phyloP scores from a whole-genome alignment of 2,888 invertebrate species.

The Byasa hedistus region DNA sequence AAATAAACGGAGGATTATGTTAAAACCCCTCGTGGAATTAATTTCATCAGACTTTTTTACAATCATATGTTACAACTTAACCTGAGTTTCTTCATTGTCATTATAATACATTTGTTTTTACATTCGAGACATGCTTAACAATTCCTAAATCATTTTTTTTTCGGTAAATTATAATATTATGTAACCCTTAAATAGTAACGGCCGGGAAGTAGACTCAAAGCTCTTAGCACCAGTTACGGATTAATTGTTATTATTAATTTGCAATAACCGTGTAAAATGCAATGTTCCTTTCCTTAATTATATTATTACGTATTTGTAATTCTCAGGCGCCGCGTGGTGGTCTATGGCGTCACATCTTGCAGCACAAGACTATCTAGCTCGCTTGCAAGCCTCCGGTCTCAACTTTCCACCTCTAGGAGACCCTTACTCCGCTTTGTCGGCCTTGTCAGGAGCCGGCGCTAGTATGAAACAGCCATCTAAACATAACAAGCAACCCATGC shows the following conservation, averaged over 20 bases:
- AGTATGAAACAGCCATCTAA: constrained; percentile 64
- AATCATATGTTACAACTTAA: no score
- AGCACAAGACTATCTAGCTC: constrained; percentile 92
- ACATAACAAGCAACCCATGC: constrained; percentile 53
- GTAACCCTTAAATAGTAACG: no score
- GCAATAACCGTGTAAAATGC: background rate
- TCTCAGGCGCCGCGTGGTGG: constrained; percentile 92
- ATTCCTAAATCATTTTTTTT: no score
- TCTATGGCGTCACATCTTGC: constrained; percentile 93
- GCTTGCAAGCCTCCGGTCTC: constrained; percentile 89
- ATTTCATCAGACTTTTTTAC: no score
- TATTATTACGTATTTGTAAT: background rate
- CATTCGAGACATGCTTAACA: no score
- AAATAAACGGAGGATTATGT: background rate
- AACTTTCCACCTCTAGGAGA: constrained; percentile 83
- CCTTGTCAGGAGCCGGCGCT: constrained; percentile 57
- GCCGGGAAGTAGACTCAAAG: no score
- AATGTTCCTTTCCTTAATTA: background rate
- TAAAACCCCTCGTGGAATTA: background rate
- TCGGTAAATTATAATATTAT: no score
- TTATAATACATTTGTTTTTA: no score
- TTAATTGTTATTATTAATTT: no score
- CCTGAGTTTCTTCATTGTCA: no score
- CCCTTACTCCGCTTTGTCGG: constrained; percentile 71
- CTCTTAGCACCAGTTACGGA: no score